Evolutionary conservation across 2,113 vertebrate genomes (phyloP).

Genomic region (Trematomus loennbergii): DNA sequence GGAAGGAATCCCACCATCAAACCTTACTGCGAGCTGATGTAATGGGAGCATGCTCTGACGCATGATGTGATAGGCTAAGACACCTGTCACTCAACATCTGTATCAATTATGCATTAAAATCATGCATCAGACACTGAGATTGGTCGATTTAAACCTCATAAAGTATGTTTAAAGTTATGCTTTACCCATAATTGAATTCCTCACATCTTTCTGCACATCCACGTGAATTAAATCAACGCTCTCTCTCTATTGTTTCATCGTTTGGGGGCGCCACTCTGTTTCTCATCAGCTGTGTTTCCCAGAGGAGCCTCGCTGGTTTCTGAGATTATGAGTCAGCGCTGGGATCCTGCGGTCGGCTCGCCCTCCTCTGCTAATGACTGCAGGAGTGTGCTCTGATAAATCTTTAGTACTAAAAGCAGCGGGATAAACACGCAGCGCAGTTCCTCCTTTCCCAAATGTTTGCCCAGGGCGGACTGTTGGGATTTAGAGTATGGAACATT

Average conservation of each 20-base stretch:
- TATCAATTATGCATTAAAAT: not conserved
- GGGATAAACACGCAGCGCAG: not conserved
- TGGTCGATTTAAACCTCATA: not conserved
- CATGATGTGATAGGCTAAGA: slow-evolving; percentile 23
- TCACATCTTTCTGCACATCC: not conserved
- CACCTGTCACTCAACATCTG: slow-evolving; percentile 35
- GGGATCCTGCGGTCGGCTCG: slow-evolving; percentile 26
- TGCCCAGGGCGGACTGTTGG: slow-evolving; percentile 28
- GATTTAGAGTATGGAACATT: slow-evolving; percentile 12
- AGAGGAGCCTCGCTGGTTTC: slow-evolving; percentile 39
- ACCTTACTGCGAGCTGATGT: slow-evolving; percentile 29
- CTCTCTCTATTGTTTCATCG: slow-evolving; percentile 12
- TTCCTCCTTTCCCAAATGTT: slow-evolving; percentile 49
- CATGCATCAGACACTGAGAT: not conserved
- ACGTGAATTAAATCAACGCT: not conserved
- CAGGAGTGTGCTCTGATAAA: slow-evolving; percentile 52
- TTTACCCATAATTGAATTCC: slow-evolving; percentile 3
- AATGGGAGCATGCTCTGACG: slow-evolving; percentile 41
- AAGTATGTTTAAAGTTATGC: not conserved
- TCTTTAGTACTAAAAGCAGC: slow-evolving; percentile 10
- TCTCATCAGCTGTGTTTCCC: slow-evolving; percentile 30
- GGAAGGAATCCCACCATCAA: slow-evolving; percentile 44
- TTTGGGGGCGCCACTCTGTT: slow-evolving; percentile 9
- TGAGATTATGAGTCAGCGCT: slow-evolving; percentile 61
- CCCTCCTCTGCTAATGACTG: slow-evolving; percentile 48